Conservation (phyloP, 2,797 vertebrate genomes). For the Rhinatrema bivittatum region DNA sequence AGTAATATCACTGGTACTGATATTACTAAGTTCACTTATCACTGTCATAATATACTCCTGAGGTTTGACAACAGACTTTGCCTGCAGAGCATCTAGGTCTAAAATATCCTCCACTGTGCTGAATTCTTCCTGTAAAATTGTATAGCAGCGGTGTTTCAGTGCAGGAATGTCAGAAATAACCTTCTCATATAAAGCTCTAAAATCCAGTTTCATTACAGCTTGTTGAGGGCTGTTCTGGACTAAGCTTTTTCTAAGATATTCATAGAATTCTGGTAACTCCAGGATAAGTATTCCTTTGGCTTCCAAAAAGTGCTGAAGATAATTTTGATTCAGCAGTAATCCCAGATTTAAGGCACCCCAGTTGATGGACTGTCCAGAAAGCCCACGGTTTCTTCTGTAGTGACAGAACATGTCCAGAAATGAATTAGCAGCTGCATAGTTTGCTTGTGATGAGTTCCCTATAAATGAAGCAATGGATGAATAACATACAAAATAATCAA, state of each 20-base stretch:
- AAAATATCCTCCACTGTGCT: conserved; percentile 12
- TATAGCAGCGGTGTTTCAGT: conserved; percentile 41
- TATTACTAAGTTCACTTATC: conserved; percentile 41
- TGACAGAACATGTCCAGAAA: conserved; percentile 78
- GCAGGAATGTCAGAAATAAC: conserved; percentile 47
- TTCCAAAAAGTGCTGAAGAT: conserved; percentile 60
- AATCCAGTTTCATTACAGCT: conserved; percentile 63
- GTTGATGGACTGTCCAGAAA: conserved; percentile 73
- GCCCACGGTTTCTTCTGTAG: conserved; percentile 64
- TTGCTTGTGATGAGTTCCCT: conserved; percentile 70
- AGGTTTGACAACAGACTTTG: conserved; percentile 20
- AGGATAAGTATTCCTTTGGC: conserved; percentile 68
- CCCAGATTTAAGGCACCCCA: conserved; percentile 79
- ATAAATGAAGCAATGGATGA: conserved; percentile 74
- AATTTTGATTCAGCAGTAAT: conserved; percentile 60
- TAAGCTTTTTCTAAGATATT: conserved; percentile 63
- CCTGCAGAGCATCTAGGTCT: conserved; percentile 3
- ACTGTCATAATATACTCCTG: conserved; percentile 55
- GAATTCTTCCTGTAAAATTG: conserved; percentile 41
- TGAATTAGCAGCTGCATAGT: conserved; percentile 78
- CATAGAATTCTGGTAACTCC: conserved; percentile 59
- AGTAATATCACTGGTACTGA: conserved; percentile 48
- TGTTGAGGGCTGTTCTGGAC: conserved; percentile 64
- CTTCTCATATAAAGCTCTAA: conserved; percentile 43
- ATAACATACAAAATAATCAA: conserved; percentile 82